Evolutionary conservation across 2,113 vertebrate genomes (phyloP), one percentile per base, ranked within the genome.

Genomic region (Lophura nycthemera): DNA sequence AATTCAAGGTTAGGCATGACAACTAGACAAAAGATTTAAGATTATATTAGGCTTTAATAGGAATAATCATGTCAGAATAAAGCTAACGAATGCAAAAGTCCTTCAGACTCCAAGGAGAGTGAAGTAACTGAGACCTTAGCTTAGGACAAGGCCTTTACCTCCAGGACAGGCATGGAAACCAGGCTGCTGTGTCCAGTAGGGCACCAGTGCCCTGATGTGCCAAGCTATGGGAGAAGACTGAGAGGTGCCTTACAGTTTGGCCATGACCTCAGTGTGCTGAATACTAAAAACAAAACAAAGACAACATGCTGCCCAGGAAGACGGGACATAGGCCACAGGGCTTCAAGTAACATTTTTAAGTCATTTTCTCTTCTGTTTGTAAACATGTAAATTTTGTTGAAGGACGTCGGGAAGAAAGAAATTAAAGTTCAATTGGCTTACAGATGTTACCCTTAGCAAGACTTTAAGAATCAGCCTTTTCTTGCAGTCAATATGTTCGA

Each of bases 401-500:
- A 42, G 50, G 22, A n/a, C 0, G 0, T 71, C 32, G 50, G 9
- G 36, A 24, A 61, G 45, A 92, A 89, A 77, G 38, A 78, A 91
- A 42, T 8, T 59, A 74, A 73, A 88, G n/a, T 8, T 74, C 34
- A 21, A 16, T 4, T 64, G 25, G 15, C 36, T 83, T 87, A 82
- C 15, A 75, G 57, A 74, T 60, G 17, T 71, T 60, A 70, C 24
- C 25, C 52, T 72, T 38, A 65, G 25, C 50, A 87, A 72, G 38
- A 52, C 30, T 89, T 72, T 40, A 89, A 89, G 38, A 92, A 90
- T 65, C 50, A 91, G 13, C 12, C 14, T 86, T 78, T 66, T 73
- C 80, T 91, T 91, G 27, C 34, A 84, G 60, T 69, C 24, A 87
- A 95, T 90, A 42, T 38, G 86, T 85, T 86, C 86, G 79, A 91